phyloP scores from a whole-genome alignment of 2,888 invertebrate genomes.

The Lacanobia oleracea region DNA sequence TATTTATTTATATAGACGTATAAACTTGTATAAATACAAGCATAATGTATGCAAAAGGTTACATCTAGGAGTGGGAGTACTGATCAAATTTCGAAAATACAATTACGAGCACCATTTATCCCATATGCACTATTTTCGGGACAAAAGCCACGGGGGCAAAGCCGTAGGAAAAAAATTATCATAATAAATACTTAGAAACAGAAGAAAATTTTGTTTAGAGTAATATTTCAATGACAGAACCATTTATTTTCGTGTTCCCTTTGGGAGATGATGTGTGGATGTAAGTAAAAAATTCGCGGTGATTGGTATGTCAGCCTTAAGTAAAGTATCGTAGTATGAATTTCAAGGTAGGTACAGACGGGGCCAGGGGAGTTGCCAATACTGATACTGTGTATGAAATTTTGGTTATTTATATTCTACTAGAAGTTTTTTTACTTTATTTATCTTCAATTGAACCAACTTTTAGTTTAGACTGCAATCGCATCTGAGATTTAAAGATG shows the following conservation, averaged over 20 bases:
- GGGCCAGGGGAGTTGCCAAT: background rate
- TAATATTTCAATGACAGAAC: constrained; percentile 35
- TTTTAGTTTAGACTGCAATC: background rate
- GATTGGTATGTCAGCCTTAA: constrained; percentile 35
- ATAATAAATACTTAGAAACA: constrained; percentile 14
- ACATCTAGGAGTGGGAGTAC: too few species aligned
- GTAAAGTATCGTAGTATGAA: constrained; percentile 32
- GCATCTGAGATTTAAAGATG: background rate
- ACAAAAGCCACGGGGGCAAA: background rate
- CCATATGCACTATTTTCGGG: too few species aligned
- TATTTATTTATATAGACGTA: background rate
- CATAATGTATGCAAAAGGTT: too few species aligned
- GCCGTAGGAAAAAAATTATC: too few species aligned
- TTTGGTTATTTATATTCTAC: background rate
- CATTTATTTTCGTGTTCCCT: constrained; percentile 17
- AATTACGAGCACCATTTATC: too few species aligned
- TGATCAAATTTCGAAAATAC: too few species aligned
- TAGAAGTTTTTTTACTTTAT: background rate
- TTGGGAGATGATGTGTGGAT: constrained; percentile 22
- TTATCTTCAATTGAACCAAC: background rate
- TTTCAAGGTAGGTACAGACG: constrained; percentile 3
- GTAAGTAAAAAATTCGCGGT: constrained; percentile 26
- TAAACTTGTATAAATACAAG: too few species aligned
- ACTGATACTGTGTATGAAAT: background rate
- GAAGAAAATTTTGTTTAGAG: constrained; percentile 21